Evolutionary conservation across 2,113 vertebrate species (phyloP).

Genomic region (Osmerus eperlanus): DNA sequence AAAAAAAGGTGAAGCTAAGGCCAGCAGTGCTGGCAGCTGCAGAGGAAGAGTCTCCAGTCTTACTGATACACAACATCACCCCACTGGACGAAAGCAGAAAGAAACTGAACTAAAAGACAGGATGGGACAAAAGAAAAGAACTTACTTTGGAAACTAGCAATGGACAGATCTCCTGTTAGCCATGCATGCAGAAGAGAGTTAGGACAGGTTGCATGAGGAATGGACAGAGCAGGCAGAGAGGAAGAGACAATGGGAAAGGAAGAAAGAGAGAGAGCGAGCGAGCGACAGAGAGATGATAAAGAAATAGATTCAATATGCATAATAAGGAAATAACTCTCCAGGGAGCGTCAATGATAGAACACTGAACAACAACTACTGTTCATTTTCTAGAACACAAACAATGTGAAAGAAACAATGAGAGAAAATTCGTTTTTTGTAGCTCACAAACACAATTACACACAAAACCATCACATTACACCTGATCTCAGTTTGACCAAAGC

Average conservation of each 20-base stretch:
- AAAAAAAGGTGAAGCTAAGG: no score
- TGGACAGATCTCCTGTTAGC: slow-evolving; percentile 80
- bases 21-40: not conserved
- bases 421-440: no score
- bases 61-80: not conserved
- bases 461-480: slow-evolving; percentile 2
- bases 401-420: no score
- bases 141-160: slow-evolving; percentile 92
- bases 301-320: not conserved
- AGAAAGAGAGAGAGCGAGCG: not conserved
- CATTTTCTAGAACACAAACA: no score
- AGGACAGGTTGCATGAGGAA: slow-evolving; percentile 18
- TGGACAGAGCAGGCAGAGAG: slow-evolving; percentile 14
- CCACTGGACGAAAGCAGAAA: not conserved
- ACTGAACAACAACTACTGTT: no score
- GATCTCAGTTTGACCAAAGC: not conserved
- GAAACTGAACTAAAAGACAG: not conserved
- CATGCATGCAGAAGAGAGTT: slow-evolving; percentile 64
- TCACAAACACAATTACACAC: not conserved
- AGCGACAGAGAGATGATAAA: not conserved
- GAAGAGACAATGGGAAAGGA: slow-evolving; percentile 8
- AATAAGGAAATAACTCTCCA: not conserved
- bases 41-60: not conserved
- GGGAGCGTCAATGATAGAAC: no score
- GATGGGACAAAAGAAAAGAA: slow-evolving; percentile 36